Base-by-base conservation (phyloP, 2,888 invertebrate genomes). In the Dorcus parallelipipedus region DNA sequence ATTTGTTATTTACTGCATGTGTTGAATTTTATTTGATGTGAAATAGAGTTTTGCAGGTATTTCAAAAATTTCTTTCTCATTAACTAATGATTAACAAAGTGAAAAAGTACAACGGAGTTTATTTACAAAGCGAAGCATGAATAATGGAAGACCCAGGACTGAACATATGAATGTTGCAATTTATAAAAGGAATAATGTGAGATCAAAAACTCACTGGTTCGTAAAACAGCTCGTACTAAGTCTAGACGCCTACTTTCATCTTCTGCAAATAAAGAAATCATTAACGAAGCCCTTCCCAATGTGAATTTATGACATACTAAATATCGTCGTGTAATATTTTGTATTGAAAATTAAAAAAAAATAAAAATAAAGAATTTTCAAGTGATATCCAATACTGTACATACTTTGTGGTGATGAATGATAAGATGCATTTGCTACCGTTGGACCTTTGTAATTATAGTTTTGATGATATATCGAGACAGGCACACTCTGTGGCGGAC, bases 241-340 rank as follows among this genome's bases (percentile, higher is more conserved):
- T 89, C 90, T 75, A 88, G 86, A 75, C 88, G 86, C 82, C 90
- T 87, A 74, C 90, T 86, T 75, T 87, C 86, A 79, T 91, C 91
- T 78, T 91, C 91, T 77, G 75, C 64, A 76, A 74, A 71, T 65
- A 77, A 75, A 73, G 58, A 63, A 69, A 70, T 61, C 53, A 62
- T 64, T 65, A 61, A 60, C 54, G 45, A 20, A 49, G 26, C 26
- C 26, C 26, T 6, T 33, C 26, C 26, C 26, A 33, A 33, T 33
- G 7, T 33, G 26, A 33, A 33, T 33, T 33, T 6, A n/a, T 50
- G 42, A 47, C 42, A 41, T 41, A 26, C n/a, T 45, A 53, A 20
- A 59, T n/a, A 40, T 23, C 47, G 17, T 17, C 48, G 23, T 40
- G 50, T 50, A 38, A 33, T 42, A 42, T 49, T 55, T 55, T 43